Evolutionary conservation across 2,888 invertebrate genomes (phyloP), one percentile per base, ranked within the genome.

Genomic region (Malthinus flaveolus): DNA sequence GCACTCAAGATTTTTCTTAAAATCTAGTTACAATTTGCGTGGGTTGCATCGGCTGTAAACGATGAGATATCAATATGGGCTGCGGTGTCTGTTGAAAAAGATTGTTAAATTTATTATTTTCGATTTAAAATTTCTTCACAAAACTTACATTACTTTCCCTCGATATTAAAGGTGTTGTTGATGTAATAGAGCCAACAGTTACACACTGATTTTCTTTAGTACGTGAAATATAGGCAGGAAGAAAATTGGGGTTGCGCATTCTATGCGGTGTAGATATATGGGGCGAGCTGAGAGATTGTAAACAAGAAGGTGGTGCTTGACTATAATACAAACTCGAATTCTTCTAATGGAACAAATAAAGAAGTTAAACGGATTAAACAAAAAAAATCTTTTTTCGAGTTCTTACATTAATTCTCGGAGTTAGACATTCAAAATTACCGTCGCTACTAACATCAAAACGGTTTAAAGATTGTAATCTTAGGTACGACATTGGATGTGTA

Each of bases 401-500:
- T 52, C 57, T 48, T 45, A 58, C 57, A 49, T 34, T 52, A 44
- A 34, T 52, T 39, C 11, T 37, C 1, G 23, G 32, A n/a, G 47
- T 34, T 37, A 55, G 31, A 32, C 50, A 13, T 31, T 44, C 34
- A 35, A 34, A 46, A 12, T 52, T 58, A 32, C 46, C 9, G 33
- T 11, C 37, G 6, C 45, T 32, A 7, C 35, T 42, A 11, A 48
- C 32, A n/a, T 55, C 54, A 10, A 33, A 8, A 31, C 32, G 48
- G 35, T 39, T 55, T 33, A 44, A 47, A 34, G 48, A 42, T 15
- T 32, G 78, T 66, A 79, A 68, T 56, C 78, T 69, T 50, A 77
- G 75, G 65, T 80, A 80, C 54, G 78, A 75, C 60, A 57, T 73
- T 11, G 76, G 71, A 1, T 79, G 77, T 12, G 78, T 75, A 60